A percentile compares a stretch with the other conserved stretches of the same genome.
phyloP scores from a whole-genome alignment of 2,797 vertebrate genomes.

The Agapornis canus region DNA sequence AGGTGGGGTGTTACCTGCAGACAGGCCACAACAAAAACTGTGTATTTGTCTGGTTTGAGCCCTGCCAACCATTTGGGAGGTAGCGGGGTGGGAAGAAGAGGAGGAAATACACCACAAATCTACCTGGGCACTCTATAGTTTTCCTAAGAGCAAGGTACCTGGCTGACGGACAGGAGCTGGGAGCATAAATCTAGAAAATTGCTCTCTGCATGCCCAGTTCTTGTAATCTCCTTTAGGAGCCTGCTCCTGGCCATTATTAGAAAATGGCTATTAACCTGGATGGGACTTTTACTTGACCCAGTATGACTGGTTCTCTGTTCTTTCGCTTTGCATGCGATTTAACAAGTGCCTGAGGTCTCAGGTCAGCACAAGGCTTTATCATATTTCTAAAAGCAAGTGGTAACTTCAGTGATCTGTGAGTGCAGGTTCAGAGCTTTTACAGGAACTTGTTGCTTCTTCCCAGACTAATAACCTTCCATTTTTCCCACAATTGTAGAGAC shows the following conservation, averaged over 20 bases:
- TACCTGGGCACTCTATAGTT: not conserved
- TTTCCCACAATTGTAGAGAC: not conserved
- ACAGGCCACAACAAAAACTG: not conserved
- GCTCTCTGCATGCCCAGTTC: not conserved
- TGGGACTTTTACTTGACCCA: not conserved
- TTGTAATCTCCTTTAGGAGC: not conserved
- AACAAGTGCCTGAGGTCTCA: not conserved
- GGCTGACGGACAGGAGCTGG: not conserved
- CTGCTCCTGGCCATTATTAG: not conserved
- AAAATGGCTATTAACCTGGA: not conserved
- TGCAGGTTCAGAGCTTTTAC: not conserved
- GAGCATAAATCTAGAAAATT: not conserved
- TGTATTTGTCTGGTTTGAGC: not conserved
- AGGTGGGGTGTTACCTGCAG: not conserved
- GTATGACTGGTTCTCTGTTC: not conserved
- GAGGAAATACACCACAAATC: not conserved
- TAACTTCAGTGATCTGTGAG: not conserved
- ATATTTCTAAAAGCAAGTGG: not conserved
- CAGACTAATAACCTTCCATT: not conserved
- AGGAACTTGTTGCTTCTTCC: not conserved
- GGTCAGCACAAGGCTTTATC: not conserved
- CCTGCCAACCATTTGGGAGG: rapidly evolving
- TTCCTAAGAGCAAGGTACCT: not conserved
- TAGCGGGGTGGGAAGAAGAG: not conserved
- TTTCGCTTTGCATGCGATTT: not conserved